These are phyloP conservation scores for Rhamphomyia laevipes DNA, from an alignment of 2,888 invertebrate genomes.

Conservation along the genomic window DNA sequence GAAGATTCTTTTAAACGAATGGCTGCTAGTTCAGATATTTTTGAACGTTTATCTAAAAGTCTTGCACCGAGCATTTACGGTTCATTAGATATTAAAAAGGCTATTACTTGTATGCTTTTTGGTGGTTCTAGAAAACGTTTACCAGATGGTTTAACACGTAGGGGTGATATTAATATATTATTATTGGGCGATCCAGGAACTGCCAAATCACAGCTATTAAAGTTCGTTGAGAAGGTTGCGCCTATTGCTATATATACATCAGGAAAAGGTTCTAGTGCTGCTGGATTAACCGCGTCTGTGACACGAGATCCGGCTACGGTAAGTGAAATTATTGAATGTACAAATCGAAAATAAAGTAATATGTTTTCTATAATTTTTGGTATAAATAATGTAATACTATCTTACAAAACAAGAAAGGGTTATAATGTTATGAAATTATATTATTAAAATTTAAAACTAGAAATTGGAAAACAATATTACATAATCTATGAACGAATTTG, in stretches of 20 bases:
- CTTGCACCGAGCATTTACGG: conserved; percentile 98
- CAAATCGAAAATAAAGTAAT: no score
- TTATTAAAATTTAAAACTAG: no score
- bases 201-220: conserved; percentile 95
- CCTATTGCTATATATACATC: conserved; percentile 96
- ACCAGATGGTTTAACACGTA: conserved; percentile 88
- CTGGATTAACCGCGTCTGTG: conserved; percentile 96
- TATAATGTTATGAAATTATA: no score
- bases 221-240: conserved; percentile 91
- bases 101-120: conserved; percentile 88
- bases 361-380: no score
- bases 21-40: conserved; percentile 74
- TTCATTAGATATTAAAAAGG: conserved; percentile 87
- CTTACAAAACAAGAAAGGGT: no score
- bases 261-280: conserved; percentile 99
- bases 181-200: conserved; percentile 97
- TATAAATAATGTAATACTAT: no score
- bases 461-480: no score
- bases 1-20: conserved; percentile 54
- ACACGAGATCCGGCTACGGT: conserved; percentile 86
- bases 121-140: conserved; percentile 81
- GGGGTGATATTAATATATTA: conserved; percentile 94
- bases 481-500: no score
- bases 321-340: conserved; percentile 36
- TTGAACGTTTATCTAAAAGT: conserved; percentile 77